phyloP scores from a whole-genome alignment of 2,888 invertebrate species.

The Platycheirus albimanus region DNA sequence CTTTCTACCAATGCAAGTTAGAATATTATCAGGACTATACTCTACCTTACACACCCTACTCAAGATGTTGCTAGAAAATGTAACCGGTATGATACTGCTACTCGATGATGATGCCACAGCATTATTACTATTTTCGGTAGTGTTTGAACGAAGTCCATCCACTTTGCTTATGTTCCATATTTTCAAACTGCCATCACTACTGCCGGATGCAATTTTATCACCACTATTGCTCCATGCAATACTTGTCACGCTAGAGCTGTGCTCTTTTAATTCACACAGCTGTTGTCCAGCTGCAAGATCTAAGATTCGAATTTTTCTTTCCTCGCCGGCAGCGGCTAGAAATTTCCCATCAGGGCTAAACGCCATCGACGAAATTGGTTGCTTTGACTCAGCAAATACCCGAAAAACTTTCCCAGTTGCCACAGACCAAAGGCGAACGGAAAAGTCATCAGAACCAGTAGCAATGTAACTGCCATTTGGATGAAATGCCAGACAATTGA shows the following conservation, averaged over 20 bases:
- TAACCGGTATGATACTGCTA: slow-evolving; percentile 8
- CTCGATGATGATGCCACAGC: not conserved
- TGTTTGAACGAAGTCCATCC: slow-evolving; percentile 27
- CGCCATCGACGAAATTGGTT: slow-evolving; percentile 88
- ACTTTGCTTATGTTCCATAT: slow-evolving; percentile 85
- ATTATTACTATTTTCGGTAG: slow-evolving; percentile 3
- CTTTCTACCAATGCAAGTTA: slow-evolving; percentile 64
- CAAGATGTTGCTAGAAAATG: slow-evolving; percentile 42
- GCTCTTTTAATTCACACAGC: slow-evolving; percentile 85
- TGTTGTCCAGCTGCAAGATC: slow-evolving; percentile 86
- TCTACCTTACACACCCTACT: slow-evolving; percentile 59
- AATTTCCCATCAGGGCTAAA: slow-evolving; percentile 94
- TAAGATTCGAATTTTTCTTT: slow-evolving; percentile 86
- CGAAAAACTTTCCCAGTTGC: slow-evolving; percentile 92
- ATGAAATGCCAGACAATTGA: slow-evolving; percentile 90
- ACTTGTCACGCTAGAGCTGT: slow-evolving; percentile 84
- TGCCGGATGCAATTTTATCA: slow-evolving; percentile 87
- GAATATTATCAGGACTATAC: slow-evolving; percentile 53
- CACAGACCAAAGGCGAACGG: slow-evolving; percentile 93
- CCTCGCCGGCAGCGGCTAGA: slow-evolving; percentile 91
- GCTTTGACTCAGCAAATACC: slow-evolving; percentile 90
- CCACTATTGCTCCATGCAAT: slow-evolving; percentile 86
- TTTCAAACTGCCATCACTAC: slow-evolving; percentile 86
- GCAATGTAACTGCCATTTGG: slow-evolving; percentile 95
- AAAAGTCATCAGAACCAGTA: slow-evolving; percentile 95